These are phyloP conservation scores for Sebastes fasciatus DNA, from an alignment of 2,113 vertebrate species.

Conservation along the genomic window DNA sequence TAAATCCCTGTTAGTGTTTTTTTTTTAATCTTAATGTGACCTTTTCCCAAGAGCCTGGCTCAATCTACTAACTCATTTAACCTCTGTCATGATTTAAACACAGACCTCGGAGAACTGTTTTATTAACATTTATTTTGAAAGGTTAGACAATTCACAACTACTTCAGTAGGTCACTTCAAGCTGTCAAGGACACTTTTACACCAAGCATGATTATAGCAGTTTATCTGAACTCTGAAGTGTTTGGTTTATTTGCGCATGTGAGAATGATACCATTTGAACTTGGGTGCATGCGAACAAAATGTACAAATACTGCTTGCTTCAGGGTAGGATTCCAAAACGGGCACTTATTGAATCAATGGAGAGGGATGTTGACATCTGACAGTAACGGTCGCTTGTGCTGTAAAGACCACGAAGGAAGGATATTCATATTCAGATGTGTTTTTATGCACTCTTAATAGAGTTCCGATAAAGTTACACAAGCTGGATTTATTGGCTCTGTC, in stretches of 20 bases:
- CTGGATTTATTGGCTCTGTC: background rate
- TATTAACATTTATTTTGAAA: slow-evolving; percentile 47
- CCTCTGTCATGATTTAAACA: slow-evolving; percentile 43
- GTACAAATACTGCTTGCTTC: background rate
- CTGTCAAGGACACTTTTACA: background rate
- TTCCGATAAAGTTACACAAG: background rate
- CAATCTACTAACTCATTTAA: slow-evolving; percentile 46
- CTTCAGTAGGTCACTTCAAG: slow-evolving; percentile 5
- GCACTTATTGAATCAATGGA: background rate
- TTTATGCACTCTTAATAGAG: background rate
- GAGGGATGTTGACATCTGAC: slow-evolving; percentile 32
- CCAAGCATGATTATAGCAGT: slow-evolving; percentile 3
- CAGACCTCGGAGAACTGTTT: slow-evolving; percentile 30
- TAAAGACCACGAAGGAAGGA: slow-evolving; percentile 16
- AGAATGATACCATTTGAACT: slow-evolving; percentile 23
- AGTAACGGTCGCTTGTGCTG: background rate
- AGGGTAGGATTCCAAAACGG: slow-evolving; percentile 16
- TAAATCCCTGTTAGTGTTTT: slow-evolving; percentile 24
- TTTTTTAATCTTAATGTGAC: slow-evolving; percentile 45
- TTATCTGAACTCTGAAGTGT: slow-evolving; percentile 16
- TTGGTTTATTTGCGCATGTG: slow-evolving; percentile 2
- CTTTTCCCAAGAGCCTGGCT: slow-evolving; percentile 41
- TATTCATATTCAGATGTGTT: background rate
- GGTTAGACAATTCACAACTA: slow-evolving; percentile 33
- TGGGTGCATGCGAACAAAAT: slow-evolving; percentile 2